Percentiles rank a stretch among this genome's conserved stretches.
Conservation (phyloP, 2,888 invertebrate species). For the Sepioteuthis lessoniana region DNA sequence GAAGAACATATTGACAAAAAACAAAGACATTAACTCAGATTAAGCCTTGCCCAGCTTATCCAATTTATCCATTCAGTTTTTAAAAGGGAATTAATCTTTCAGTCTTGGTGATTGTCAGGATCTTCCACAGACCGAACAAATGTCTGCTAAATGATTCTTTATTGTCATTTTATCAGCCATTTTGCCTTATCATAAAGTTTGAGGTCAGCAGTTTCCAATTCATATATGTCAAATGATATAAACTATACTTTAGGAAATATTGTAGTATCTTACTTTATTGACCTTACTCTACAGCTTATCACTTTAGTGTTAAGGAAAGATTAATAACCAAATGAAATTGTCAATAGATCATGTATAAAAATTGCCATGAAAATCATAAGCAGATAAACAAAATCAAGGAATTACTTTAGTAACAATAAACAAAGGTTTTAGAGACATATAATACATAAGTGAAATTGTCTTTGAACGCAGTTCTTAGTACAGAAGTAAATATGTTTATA, state of each 20-base stretch:
- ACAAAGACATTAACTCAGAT: too few species aligned
- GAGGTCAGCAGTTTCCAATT: neutral
- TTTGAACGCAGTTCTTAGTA: too few species aligned
- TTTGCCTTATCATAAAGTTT: neutral
- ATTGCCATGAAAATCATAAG: neutral
- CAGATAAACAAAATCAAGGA: neutral
- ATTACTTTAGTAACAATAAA: neutral
- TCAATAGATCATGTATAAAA: neutral
- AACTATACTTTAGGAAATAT: neutral
- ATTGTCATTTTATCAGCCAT: neutral
- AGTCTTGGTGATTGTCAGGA: too few species aligned
- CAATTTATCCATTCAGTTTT: too few species aligned
- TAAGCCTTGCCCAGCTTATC: too few species aligned
- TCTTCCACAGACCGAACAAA: too few species aligned
- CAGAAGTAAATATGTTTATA: too few species aligned
- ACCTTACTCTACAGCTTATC: neutral
- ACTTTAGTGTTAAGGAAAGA: neutral
- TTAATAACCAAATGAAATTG: neutral
- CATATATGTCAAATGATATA: neutral
- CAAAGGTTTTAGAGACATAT: neutral
- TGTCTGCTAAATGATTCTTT: neutral
- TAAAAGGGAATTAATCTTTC: too few species aligned
- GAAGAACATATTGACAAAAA: too few species aligned
- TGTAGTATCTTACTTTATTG: neutral
- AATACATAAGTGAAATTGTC: too few species aligned